Conservation (phyloP, 1,140 invertebrate genomes). For the Drosophila obscura region DNA sequence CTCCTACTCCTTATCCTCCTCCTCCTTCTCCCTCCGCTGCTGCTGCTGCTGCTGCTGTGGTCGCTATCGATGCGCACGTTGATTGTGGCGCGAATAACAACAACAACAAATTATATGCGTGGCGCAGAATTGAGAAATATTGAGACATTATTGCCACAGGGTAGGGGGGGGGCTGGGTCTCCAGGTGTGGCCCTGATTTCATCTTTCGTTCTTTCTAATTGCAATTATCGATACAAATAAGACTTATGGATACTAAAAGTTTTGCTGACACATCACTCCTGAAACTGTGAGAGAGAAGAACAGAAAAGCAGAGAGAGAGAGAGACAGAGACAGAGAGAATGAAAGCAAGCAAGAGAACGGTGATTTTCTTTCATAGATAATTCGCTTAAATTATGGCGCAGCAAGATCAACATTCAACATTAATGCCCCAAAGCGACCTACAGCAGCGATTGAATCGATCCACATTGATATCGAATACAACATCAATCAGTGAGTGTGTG, state of each 20-base stretch:
- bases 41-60: constrained; percentile 39
- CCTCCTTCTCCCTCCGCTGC: neutral
- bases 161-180: neutral
- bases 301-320: neutral
- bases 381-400: constrained; percentile 83
- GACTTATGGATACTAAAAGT: constrained; percentile 9
- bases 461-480: constrained; percentile 59
- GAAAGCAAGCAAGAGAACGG: constrained; percentile 59
- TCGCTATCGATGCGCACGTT: constrained; percentile 50
- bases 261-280: constrained; percentile 23
- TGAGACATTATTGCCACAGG: constrained; percentile 68
- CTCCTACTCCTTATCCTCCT: constrained; percentile 7
- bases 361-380: constrained; percentile 83
- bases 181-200: constrained; percentile 54
- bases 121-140: constrained; percentile 78
- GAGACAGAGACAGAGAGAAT: neutral
- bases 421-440: constrained; percentile 77
- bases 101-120: constrained; percentile 78
- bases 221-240: constrained; percentile 59
- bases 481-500: constrained; percentile 63
- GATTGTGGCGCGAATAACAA: constrained; percentile 64
- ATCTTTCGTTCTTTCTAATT: constrained; percentile 66
- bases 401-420: constrained; percentile 50
- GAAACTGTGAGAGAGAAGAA: too few species aligned
- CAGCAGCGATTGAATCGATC: constrained; percentile 70